A percentile compares a stretch with the other conserved stretches of the same genome.
phyloP scores from a whole-genome alignment of 1,140 invertebrate species.

The Harpegnathos saltator region DNA sequence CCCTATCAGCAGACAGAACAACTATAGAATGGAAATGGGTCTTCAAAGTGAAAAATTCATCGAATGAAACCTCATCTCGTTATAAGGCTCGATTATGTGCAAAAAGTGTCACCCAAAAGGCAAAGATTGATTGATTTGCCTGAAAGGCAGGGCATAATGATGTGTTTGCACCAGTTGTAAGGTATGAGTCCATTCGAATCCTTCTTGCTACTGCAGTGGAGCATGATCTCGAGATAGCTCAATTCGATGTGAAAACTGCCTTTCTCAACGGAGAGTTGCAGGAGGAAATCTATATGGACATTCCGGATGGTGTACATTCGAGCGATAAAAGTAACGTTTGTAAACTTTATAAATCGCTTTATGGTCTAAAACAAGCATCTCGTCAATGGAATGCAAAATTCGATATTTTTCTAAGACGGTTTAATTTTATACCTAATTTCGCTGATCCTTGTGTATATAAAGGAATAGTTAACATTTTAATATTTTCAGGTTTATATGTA shows the following conservation, averaged over 20 bases:
- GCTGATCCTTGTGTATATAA: slow-evolving; percentile 63
- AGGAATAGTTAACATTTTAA: not conserved
- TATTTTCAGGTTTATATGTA: slow-evolving; percentile 58
- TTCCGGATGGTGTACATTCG: slow-evolving; percentile 66
- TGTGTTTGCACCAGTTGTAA: too few relatives aligned
- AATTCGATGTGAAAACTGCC: slow-evolving; percentile 43
- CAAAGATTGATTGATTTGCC: slow-evolving; percentile 71
- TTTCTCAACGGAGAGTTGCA: slow-evolving; percentile 36
- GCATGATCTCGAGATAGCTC: not conserved
- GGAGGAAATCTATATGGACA: slow-evolving; percentile 56
- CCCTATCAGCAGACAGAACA: not conserved
- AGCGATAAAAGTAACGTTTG: not conserved
- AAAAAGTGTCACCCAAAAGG: slow-evolving; percentile 66
- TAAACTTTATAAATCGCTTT: slow-evolving; percentile 77
- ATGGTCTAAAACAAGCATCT: slow-evolving; percentile 84
- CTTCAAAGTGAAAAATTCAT: not conserved
- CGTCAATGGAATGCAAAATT: slow-evolving; percentile 80
- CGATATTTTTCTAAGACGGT: slow-evolving; percentile 31
- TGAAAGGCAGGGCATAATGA: too few relatives aligned
- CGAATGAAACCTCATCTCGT: not conserved
- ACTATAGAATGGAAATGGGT: slow-evolving; percentile 7
- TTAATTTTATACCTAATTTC: slow-evolving; percentile 47
- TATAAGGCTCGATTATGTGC: slow-evolving; percentile 62
- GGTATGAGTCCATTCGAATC: slow-evolving; percentile 57
- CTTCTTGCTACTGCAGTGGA: not conserved